Base-by-base conservation (phyloP, 2,888 invertebrate species). In the Micropterix aruncella region DNA sequence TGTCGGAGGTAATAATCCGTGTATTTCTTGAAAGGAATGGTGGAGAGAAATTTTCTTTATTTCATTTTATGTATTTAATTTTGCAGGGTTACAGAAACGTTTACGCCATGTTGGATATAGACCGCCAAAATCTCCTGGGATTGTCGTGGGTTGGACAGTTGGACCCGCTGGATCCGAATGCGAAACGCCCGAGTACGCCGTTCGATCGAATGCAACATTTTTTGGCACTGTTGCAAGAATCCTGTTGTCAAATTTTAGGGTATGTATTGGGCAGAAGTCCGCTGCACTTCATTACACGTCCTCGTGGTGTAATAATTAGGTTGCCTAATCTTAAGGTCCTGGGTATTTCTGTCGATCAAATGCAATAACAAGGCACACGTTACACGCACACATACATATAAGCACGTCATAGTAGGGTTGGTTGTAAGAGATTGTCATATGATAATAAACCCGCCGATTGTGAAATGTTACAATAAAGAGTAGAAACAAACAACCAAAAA, bases 171-270 rank as follows among this genome's bases (percentile, higher is more conserved):
- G 66, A 66, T 53, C 59, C 66, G 2, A 57, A 58, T 42, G 62
- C 70, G 12, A 69, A 72, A 47, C 61, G 64, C 41, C 65, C 70
- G 2, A 69, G 68, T 16, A 55, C 59, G 7, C 80, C 88, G 1
- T 66, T 82, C 42, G 82, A 87, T 50, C 76, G 87, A 53, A 89
- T 92, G 88, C 92, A 93, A 58, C 75, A 78, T 47, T 91, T 88
- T 62, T 64, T 93, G 46, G 77, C 79, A 42, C 75, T 77, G 42
- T 70, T 89, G 41, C 86, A 88, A 27, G 27, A 27, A 12, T 80
- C 79, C 52, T 86, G 89, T 56, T 86, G 81, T 56, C 84, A 85
- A 56, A 74, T 87, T 65, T 70, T 89, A 56, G 87, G 85, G 17
- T 50, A 43, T 27, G 40, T 19, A 3, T 12, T 7, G 27, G n/a